phyloP scores from a whole-genome alignment of 2,888 invertebrate species.

The Matsumyia berberina region DNA sequence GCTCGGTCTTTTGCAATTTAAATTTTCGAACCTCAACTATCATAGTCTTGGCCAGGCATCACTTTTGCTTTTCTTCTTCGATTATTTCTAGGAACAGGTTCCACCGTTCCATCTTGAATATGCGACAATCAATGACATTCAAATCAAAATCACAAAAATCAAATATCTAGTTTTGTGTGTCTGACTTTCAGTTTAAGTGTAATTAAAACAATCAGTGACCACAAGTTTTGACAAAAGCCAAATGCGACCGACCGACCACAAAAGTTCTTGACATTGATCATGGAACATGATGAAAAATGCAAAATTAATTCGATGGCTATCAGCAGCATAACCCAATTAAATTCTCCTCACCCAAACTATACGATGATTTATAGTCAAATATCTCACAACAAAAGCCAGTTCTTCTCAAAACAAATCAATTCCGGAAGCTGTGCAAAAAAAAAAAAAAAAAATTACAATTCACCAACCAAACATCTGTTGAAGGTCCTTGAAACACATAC shows the following conservation, averaged over 20 bases:
- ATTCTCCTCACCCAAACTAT: conserved; percentile 4
- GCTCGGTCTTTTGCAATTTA: conserved; percentile 61
- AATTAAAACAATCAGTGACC: neutral
- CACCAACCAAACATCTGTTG: conserved; percentile 6
- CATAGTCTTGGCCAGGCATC: conserved; percentile 23
- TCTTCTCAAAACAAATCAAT: conserved; percentile 11
- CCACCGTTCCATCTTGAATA: conserved; percentile 5
- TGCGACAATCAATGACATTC: conserved; percentile 33
- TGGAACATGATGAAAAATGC: conserved; percentile 29
- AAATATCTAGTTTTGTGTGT: conserved; percentile 8
- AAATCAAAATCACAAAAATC: too few relatives aligned
- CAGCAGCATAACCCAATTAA: conserved; percentile 48
- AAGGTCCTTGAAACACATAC: conserved; percentile 66
- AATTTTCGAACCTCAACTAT: conserved; percentile 31
- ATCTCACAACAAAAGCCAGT: neutral
- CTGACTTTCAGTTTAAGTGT: neutral
- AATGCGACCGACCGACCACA: too few relatives aligned
- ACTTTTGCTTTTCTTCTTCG: conserved; percentile 46
- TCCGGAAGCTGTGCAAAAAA: conserved; percentile 59
- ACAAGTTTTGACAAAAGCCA: neutral
- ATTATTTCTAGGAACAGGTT: conserved; percentile 48
- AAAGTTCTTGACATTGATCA: conserved; percentile 63
- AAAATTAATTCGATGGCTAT: conserved; percentile 16
- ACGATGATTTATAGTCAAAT: conserved; percentile 24
- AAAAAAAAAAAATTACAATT: conserved; percentile 3